These are phyloP conservation scores for Hydrotaea cyrtoneurina DNA, from an alignment of 2,888 invertebrate species.

Conservation along the genomic window DNA sequence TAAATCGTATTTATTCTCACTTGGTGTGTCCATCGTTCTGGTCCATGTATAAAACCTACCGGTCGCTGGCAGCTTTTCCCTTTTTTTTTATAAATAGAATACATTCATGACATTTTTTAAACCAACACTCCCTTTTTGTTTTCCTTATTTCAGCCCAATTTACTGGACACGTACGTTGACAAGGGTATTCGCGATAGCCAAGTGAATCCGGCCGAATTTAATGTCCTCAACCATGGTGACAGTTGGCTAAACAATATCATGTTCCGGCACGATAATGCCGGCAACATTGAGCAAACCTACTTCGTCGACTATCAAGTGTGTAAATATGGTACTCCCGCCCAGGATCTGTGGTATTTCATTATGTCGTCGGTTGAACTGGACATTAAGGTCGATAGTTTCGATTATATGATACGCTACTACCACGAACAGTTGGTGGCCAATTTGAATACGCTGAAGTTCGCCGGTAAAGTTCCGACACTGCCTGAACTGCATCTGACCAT, in stretches of 20 bases:
- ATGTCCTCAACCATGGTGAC: conserved; percentile 77
- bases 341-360: conserved; percentile 76
- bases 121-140: too few species aligned
- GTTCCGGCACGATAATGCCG: conserved; percentile 72
- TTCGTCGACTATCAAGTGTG: conserved; percentile 76
- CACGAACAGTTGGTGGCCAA: conserved; percentile 73
- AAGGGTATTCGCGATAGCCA: conserved; percentile 19
- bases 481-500: conserved; percentile 72
- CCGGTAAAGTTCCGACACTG: conserved; percentile 73
- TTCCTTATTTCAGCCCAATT: neutral
- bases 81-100: too few species aligned
- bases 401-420: conserved; percentile 76
- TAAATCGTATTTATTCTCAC: too few species aligned
- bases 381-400: conserved; percentile 75
- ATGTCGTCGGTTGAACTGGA: conserved; percentile 74
- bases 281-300: conserved; percentile 68
- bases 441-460: conserved; percentile 73
- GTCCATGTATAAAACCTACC: too few species aligned
- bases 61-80: too few species aligned
- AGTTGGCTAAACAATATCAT: conserved; percentile 76
- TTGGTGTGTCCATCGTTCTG: too few species aligned
- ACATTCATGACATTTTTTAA: too few species aligned
- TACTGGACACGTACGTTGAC: neutral
- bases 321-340: conserved; percentile 73
- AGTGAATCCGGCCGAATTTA: conserved; percentile 72